phyloP scores from a whole-genome alignment of 2,797 vertebrate species.

The Anguilla megastoma region DNA sequence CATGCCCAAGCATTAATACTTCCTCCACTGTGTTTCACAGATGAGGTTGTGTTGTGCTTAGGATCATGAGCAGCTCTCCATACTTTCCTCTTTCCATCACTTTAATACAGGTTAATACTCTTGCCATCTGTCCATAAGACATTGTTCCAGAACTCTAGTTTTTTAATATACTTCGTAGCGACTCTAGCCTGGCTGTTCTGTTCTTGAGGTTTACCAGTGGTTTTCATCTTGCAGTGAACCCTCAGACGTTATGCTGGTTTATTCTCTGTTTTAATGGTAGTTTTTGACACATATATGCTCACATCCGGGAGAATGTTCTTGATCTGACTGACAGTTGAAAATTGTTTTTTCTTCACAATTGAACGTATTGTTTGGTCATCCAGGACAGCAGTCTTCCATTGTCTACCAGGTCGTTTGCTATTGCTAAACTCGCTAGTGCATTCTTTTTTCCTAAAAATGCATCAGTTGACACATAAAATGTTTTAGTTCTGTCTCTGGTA shows the following conservation, averaged over 20 bases:
- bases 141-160: neutral
- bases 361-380: neutral
- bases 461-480: no score
- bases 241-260: neutral
- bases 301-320: no score
- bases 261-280: neutral
- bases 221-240: neutral
- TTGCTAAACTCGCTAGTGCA: no score
- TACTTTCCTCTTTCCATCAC: neutral
- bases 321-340: no score
- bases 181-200: neutral
- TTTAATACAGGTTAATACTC: neutral
- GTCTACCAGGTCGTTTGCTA: neutral
- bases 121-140: neutral
- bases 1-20: no score
- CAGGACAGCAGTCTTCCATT: no score
- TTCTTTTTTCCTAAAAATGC: no score
- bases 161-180: neutral
- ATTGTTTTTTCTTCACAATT: no score
- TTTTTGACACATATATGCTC: neutral
- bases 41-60: neutral
- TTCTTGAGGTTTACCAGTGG: neutral
- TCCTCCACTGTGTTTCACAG: neutral
- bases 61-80: neutral
- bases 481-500: no score